Conservation (phyloP, 2,113 vertebrate species). For the Myrmecophaga tridactyla region DNA sequence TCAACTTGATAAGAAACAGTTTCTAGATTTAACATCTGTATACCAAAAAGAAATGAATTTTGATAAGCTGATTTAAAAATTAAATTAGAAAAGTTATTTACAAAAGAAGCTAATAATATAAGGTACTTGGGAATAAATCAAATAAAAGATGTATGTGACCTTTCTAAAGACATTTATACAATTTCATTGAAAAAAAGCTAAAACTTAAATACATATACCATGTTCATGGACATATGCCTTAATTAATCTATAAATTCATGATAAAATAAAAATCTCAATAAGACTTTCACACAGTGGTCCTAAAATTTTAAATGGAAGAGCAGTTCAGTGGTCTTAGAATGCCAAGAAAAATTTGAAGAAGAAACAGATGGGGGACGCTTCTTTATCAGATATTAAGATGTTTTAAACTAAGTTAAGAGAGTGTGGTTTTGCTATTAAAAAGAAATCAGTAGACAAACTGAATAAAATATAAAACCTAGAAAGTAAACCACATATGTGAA, state of each 20-base stretch:
- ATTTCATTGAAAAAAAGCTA: background rate
- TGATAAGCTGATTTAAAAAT: background rate
- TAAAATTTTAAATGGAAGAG: background rate
- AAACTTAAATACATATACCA: background rate
- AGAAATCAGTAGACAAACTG: background rate
- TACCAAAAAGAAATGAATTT: background rate
- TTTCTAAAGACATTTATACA: background rate
- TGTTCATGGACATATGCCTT: background rate
- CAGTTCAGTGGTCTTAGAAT: background rate
- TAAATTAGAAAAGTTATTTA: background rate
- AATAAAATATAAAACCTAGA: background rate
- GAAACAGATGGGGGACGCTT: background rate
- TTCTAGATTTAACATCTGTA: background rate
- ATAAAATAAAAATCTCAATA: background rate
- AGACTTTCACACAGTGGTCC: background rate
- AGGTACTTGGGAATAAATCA: background rate
- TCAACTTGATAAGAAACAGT: background rate
- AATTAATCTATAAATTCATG: background rate
- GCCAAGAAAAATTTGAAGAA: background rate
- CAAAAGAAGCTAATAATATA: background rate
- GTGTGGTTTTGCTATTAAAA: background rate
- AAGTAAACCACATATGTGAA: background rate
- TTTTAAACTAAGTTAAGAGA: background rate
- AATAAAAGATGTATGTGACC: background rate
- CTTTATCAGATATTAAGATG: background rate